phyloP scores from a whole-genome alignment of 2,888 invertebrate species.

The Ceratothoa steindachneri region DNA sequence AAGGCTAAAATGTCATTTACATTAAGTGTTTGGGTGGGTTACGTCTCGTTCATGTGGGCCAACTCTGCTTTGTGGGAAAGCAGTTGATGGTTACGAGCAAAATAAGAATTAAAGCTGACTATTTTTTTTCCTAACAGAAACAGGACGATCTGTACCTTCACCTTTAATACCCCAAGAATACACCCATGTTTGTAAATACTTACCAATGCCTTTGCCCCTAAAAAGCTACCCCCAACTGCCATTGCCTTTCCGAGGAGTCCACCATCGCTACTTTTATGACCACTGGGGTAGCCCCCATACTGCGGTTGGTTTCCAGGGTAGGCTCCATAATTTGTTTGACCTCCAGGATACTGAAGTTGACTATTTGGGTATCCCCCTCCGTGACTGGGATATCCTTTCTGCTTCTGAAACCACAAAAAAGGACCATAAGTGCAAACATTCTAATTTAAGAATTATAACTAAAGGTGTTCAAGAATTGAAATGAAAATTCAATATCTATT shows the following conservation, averaged over 20 bases:
- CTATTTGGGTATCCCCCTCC: slow-evolving; percentile 16
- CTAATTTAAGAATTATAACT: background rate
- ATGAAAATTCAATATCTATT: background rate
- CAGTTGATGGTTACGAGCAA: too few species aligned
- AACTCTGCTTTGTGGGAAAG: too few species aligned
- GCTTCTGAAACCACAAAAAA: slow-evolving; percentile 23
- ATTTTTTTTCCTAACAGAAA: too few species aligned
- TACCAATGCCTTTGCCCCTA: slow-evolving; percentile 26
- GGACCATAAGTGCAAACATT: background rate
- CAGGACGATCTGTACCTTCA: background rate
- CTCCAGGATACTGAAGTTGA: slow-evolving; percentile 11
- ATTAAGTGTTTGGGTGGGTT: too few species aligned
- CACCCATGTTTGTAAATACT: background rate
- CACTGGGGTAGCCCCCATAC: slow-evolving; percentile 18
- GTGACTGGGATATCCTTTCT: background rate
- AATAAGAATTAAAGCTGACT: too few species aligned
- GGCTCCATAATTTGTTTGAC: background rate
- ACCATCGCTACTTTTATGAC: slow-evolving; percentile 11
- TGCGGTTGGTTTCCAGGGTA: slow-evolving; percentile 19
- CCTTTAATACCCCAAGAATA: background rate
- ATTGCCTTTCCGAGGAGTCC: slow-evolving; percentile 29
- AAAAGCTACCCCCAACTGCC: slow-evolving; percentile 22
- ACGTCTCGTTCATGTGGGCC: too few species aligned
- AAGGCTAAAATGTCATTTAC: too few species aligned
- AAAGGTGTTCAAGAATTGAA: background rate